A percentile compares a stretch with the other conserved stretches of the same genome.
phyloP scores from a whole-genome alignment of 2,888 invertebrate species.

The Trichogramma evanescens region DNA sequence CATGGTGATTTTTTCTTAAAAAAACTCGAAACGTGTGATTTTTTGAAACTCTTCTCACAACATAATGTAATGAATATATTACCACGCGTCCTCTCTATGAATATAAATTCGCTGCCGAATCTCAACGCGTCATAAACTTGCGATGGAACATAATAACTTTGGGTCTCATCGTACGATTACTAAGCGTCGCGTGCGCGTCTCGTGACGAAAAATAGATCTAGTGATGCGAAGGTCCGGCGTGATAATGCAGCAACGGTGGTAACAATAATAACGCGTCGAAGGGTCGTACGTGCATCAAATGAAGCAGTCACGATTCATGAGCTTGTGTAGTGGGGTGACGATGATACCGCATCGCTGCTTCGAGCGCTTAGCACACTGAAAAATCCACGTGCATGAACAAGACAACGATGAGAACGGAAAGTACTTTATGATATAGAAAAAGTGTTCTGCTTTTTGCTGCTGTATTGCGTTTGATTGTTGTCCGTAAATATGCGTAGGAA shows the following conservation, averaged over 20 bases:
- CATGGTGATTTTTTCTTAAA: too few species aligned
- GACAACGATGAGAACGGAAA: too few species aligned
- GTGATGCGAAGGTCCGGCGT: conserved; percentile 21
- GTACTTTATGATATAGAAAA: too few species aligned
- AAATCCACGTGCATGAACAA: too few species aligned
- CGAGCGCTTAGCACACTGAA: too few species aligned
- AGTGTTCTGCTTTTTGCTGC: too few species aligned
- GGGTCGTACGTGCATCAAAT: conserved; percentile 26
- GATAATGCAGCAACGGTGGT: background rate
- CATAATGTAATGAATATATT: too few species aligned
- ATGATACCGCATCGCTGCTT: conserved; percentile 14
- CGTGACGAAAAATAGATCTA: conserved; percentile 26
- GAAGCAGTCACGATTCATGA: conserved; percentile 34
- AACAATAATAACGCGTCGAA: conserved; percentile 2
- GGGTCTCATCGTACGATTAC: background rate
- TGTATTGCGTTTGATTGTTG: too few species aligned
- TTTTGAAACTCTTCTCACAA: too few species aligned
- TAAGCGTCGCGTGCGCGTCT: background rate
- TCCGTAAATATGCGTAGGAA: too few species aligned
- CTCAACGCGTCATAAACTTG: background rate
- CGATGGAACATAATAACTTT: background rate
- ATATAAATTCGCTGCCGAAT: background rate
- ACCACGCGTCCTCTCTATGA: too few species aligned
- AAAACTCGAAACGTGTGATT: too few species aligned
- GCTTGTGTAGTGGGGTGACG: conserved; percentile 29